These are phyloP conservation scores for Autographa pulchrina DNA, from an alignment of 2,888 invertebrate genomes.

Conservation along the genomic window DNA sequence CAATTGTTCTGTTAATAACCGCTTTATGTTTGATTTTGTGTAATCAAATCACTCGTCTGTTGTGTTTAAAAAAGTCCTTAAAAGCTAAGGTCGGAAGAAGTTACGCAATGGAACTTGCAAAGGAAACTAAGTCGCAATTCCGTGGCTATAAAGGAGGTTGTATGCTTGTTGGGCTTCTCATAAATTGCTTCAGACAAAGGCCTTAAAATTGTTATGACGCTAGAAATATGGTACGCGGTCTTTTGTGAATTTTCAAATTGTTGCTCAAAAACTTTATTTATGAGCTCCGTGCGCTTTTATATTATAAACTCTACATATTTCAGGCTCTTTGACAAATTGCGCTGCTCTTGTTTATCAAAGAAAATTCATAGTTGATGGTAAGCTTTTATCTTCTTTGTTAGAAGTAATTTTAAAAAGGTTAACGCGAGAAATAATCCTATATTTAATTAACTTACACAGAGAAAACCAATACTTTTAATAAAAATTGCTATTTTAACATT, in stretches of 20 bases:
- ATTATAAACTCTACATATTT: neutral
- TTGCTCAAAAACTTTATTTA: neutral
- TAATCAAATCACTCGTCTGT: too few relatives aligned
- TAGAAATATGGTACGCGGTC: constrained; percentile 20
- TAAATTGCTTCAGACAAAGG: constrained; percentile 35
- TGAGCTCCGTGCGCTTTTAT: neutral
- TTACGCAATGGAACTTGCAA: constrained; percentile 11
- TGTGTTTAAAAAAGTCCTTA: neutral
- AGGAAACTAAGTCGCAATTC: neutral
- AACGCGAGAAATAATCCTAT: too few relatives aligned
- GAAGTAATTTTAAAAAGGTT: too few relatives aligned
- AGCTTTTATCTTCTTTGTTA: neutral
- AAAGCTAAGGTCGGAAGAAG: neutral
- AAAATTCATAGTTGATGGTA: neutral
- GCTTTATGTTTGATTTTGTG: too few relatives aligned
- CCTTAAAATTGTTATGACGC: constrained; percentile 24
- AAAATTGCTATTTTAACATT: too few relatives aligned
- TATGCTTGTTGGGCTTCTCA: constrained; percentile 22
- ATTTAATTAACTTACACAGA: too few relatives aligned
- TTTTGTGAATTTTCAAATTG: constrained; percentile 23
- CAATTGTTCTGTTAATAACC: too few relatives aligned
- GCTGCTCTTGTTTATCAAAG: neutral
- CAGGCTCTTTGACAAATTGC: constrained; percentile 4
- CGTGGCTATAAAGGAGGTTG: constrained; percentile 6
- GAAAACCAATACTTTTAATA: too few relatives aligned